Conservation (phyloP, 37 sponge, comb jelly and placozoan genomes). For the Diacarnus erythraeanus region DNA sequence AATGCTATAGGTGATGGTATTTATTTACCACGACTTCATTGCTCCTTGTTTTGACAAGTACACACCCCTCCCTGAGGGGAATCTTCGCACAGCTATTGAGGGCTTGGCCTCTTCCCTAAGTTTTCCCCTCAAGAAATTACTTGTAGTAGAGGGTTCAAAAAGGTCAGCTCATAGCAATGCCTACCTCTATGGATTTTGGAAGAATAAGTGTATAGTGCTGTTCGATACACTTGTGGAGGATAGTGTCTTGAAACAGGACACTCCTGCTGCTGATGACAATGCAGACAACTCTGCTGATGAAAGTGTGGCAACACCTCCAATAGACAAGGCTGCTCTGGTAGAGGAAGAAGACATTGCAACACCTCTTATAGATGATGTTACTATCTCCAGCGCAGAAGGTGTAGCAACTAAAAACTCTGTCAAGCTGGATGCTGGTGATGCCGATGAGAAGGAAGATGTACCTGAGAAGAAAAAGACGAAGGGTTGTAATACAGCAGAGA, state of each 20-base stretch:
- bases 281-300: background rate
- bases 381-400: too few relatives aligned
- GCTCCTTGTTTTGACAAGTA: slow-evolving; percentile 97
- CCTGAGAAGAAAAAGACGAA: slow-evolving; percentile 23
- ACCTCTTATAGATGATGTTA: background rate
- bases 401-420: background rate
- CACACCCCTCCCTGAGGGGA: slow-evolving; percentile 88
- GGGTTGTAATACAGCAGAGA: slow-evolving; percentile 84
- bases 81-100: slow-evolving; percentile 75
- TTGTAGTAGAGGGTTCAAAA: slow-evolving; percentile 90
- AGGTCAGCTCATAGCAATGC: slow-evolving; percentile 97
- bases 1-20: slow-evolving; percentile 57
- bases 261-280: background rate
- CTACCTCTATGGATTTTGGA: slow-evolving; percentile 96
- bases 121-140: slow-evolving; percentile 91
- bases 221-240: slow-evolving; percentile 93
- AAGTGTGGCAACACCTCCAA: background rate
- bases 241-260: slow-evolving; percentile 34
- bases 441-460: slow-evolving; percentile 11
- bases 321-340: slow-evolving; percentile 1
- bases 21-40: slow-evolving; percentile 90
- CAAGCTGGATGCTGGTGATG: background rate
- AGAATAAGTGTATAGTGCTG: slow-evolving; percentile 92
- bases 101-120: slow-evolving; percentile 63
- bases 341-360: background rate